These are phyloP conservation scores for Podarcis cretensis DNA, from an alignment of 2,113 vertebrate genomes.

Conservation along the genomic window DNA sequence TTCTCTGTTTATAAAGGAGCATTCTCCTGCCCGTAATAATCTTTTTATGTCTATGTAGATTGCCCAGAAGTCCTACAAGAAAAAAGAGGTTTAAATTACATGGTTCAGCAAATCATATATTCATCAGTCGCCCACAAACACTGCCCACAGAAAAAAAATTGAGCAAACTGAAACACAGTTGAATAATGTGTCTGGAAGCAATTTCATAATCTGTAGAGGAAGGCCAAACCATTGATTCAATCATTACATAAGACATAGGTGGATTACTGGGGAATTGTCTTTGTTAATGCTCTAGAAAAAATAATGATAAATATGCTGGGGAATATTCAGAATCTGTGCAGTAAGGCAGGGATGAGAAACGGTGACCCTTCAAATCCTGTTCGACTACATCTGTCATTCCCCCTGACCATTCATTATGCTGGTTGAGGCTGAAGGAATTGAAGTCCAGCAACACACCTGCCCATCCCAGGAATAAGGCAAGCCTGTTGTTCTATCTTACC, in stretches of 20 bases:
- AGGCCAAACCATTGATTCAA: neutral
- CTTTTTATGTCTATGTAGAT: neutral
- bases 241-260: neutral
- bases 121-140: neutral
- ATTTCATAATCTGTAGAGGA: neutral
- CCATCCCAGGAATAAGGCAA: neutral
- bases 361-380: no score
- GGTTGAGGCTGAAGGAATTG: neutral
- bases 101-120: rapidly evolving
- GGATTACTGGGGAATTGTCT: neutral
- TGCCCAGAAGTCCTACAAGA: neutral
- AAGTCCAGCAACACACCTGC: neutral
- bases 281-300: neutral
- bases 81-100: neutral
- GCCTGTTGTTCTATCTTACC: slow-evolving; percentile 70
- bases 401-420: neutral
- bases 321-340: neutral
- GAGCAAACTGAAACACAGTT: neutral
- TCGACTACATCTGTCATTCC: no score
- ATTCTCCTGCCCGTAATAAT: neutral
- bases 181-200: neutral
- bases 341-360: neutral
- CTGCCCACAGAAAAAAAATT: neutral
- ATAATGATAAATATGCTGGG: neutral
- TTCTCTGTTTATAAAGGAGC: neutral